These are phyloP conservation scores for Ophraella communa DNA, from an alignment of 2,888 invertebrate species.

Conservation along the genomic window DNA sequence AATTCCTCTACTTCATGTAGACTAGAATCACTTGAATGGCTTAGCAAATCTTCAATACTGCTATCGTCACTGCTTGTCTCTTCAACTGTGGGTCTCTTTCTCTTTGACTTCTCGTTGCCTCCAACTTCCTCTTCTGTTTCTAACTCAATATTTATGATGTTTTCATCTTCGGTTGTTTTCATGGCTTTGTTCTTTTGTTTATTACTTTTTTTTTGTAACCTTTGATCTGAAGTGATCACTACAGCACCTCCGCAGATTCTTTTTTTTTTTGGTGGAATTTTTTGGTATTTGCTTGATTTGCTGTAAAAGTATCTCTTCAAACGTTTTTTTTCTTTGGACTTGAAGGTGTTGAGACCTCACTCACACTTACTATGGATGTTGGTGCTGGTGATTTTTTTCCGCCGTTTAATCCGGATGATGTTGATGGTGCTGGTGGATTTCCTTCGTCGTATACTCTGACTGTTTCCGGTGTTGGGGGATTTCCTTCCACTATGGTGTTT, in stretches of 20 bases:
- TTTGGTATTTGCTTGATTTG: slow-evolving; percentile 18
- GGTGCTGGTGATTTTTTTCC: background rate
- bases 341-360: slow-evolving; percentile 9
- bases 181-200: background rate
- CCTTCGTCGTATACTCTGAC: too few species aligned
- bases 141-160: too few species aligned
- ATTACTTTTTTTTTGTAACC: slow-evolving; percentile 1
- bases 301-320: slow-evolving; percentile 14
- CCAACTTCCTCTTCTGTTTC: too few species aligned
- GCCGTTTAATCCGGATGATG: background rate
- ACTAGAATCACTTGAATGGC: background rate
- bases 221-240: slow-evolving; percentile 29
- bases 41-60: slow-evolving; percentile 6
- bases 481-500: too few species aligned
- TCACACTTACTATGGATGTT: slow-evolving; percentile 4
- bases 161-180: slow-evolving; percentile 1
- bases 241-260: slow-evolving; percentile 16
- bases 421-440: slow-evolving; percentile 1
- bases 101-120: too few species aligned
- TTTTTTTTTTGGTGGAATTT: slow-evolving; percentile 9
- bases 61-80: too few species aligned
- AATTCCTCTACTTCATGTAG: too few species aligned
- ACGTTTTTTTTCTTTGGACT: slow-evolving; percentile 6
- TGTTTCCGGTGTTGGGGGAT: too few species aligned
- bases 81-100: too few species aligned